A percentile compares a stretch with the other conserved stretches of the same genome.
Conservation (phyloP, 2,888 invertebrate species). For the Galerucella calmariensis region DNA sequence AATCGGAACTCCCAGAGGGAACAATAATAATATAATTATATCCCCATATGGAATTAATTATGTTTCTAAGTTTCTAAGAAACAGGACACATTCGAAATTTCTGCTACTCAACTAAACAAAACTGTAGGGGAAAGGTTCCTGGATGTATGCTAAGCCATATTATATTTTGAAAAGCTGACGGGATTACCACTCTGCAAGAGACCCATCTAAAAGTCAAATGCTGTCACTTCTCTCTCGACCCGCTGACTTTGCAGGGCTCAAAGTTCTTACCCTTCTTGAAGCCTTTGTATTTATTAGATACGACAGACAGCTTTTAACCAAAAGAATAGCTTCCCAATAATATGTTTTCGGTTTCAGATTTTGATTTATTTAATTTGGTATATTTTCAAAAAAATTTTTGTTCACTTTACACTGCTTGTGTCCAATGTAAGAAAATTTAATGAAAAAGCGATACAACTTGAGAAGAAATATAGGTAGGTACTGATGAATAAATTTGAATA, state of each 20-base stretch:
- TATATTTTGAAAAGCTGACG: constrained; percentile 42
- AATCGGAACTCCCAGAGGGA: constrained; percentile 47
- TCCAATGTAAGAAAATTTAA: too few species aligned
- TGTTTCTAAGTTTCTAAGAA: constrained; percentile 1
- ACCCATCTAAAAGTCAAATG: constrained; percentile 67
- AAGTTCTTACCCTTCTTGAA: constrained; percentile 49
- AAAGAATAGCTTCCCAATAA: neutral
- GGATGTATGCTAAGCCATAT: constrained; percentile 31
- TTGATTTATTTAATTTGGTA: neutral
- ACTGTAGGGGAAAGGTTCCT: constrained; percentile 18
- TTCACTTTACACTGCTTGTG: too few species aligned
- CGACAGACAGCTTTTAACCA: neutral
- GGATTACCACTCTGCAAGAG: constrained; percentile 58
- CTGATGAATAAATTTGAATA: too few species aligned
- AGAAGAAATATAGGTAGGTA: too few species aligned
- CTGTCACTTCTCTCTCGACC: constrained; percentile 62
- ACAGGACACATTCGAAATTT: neutral
- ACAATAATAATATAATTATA: constrained; percentile 45
- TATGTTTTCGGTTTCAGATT: neutral
- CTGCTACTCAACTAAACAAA: constrained; percentile 6
- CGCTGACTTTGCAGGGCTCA: constrained; percentile 54
- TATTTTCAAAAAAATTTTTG: too few species aligned
- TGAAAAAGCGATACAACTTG: too few species aligned
- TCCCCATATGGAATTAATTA: constrained; percentile 18
- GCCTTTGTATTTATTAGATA: constrained; percentile 42